These are phyloP conservation scores for Meles meles DNA, from an alignment of 2,113 vertebrate species.

Conservation along the genomic window DNA sequence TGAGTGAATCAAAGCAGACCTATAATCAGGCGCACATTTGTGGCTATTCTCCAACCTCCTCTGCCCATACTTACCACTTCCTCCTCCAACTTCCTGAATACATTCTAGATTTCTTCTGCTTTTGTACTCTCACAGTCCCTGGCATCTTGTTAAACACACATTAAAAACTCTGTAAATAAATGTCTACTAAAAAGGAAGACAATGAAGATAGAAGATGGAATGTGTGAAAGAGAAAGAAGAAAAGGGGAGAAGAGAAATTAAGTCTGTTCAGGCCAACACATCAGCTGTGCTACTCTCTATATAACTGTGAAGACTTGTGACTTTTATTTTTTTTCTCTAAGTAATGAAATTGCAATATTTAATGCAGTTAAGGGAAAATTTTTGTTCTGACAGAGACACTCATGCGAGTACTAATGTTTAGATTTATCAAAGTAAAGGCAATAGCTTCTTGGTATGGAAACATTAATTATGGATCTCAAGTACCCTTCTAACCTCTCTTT, in stretches of 20 bases:
- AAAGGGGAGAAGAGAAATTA: neutral
- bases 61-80: neutral
- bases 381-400: neutral
- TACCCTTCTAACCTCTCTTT: neutral
- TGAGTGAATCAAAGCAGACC: neutral
- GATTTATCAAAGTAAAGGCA: neutral
- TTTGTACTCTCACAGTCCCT: neutral
- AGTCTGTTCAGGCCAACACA: neutral
- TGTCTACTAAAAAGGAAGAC: neutral
- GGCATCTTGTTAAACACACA: neutral
- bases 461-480: neutral
- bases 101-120: neutral
- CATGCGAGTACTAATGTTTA: constrained; percentile 38
- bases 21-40: no score
- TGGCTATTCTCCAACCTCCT: neutral
- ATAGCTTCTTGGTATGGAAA: neutral
- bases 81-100: neutral
- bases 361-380: neutral
- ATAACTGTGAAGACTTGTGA: neutral
- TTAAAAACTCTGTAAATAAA: neutral
- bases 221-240: neutral
- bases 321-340: neutral
- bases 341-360: neutral
- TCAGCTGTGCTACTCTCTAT: neutral
- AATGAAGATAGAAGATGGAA: neutral